Base-by-base conservation (phyloP, 1,140 invertebrate genomes). In the Aricia agestis region DNA sequence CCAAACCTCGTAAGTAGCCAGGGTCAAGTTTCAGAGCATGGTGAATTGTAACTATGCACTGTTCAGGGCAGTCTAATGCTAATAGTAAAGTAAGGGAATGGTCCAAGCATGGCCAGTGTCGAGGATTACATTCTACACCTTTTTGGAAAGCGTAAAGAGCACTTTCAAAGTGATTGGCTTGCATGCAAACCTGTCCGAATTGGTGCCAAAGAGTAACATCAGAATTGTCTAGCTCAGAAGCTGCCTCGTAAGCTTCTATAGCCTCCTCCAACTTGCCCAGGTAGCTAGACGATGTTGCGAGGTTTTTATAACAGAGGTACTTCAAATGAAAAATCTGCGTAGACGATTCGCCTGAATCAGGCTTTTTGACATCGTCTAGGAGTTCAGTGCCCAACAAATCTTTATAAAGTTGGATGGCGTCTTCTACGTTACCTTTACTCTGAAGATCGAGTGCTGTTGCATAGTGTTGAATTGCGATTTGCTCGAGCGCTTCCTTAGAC, bases 31-130 rank as follows among this genome's bases (percentile, higher is more conserved):
- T 92, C 52, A 98, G 91, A 13, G 95, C 95, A 81, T 94, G 92
- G 68, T 95, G 93, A 78, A 97, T 96, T 78, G 95, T 95, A 25
- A 94, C 89, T 58, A 98, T 93, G 89, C 97, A 98, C 73, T 93
- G 94, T 86, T 95, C 93, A 80, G 96, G 96, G 82, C 97, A 95
- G 76, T 95, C 94, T 67, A 97, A 87, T 1, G 95, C 96, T 79
- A 95, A 96, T 68, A 96, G 89, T 25, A 96, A 89, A 25, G 95
- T 96, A 73, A 98, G 95, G 19, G 97, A 92, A 82, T 96, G 95
- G 84, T 98, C 97, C 67, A 98, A 86, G 87, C 96, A 97, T 2
- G 96, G 96, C 97, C 97, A 98, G 89, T 98, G 97, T 65, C 94
- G 94, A 0, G 95, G 94, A 88, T 96, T 98, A 75, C 95, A 94